Base-by-base conservation (phyloP, 2,888 invertebrate species). In the Acanthococcus lagerstroemiae region DNA sequence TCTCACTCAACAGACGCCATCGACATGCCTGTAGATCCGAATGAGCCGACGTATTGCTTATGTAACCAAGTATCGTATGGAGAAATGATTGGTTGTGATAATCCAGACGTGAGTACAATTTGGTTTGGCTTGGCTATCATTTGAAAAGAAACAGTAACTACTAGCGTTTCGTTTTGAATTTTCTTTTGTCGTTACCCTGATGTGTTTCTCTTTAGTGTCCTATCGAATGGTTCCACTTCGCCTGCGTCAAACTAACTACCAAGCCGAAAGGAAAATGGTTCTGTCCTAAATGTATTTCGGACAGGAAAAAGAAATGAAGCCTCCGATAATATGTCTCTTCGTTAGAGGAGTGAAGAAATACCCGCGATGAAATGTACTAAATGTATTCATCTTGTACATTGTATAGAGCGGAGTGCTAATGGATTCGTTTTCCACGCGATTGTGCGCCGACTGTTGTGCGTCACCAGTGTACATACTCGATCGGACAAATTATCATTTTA, bases 11-110 rank as follows among this genome's bases (percentile, higher is more conserved):
- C 94, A 80, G 96, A 90, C 75, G 90, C 90, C 12, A 78, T 90
- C 44, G 90, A 90, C 71, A 90, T 90, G 90, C 90, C 90, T 0
- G 90, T 90, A 0, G 90, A 99, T 80, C 97, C 97, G 0, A 97
- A 97, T 75, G 97, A 99, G 76, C 97, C 97, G 0, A 96, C 95
- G 0, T 99, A 99, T 76, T 99, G 96, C 76, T 80, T 95, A 45
- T 99, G 97, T 74, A 95, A 96, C 77, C 96, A 97, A 83, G 90
- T 90, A 57, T 94, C 94, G 3, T 95, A 93, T 73, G 95, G 95
- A 66, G 92, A 95, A 80, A 95, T 95, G 95, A 93, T 95, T 74
- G 92, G 90, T 70, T 95, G 95, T 81, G 95, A 95, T 78, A 95
- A 95, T 77, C 86, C 86, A 57, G 90, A 90, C 80, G 88, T 84